Base-by-base conservation (phyloP, 2,113 vertebrate genomes). In the Cephalopholis sonnerati region DNA sequence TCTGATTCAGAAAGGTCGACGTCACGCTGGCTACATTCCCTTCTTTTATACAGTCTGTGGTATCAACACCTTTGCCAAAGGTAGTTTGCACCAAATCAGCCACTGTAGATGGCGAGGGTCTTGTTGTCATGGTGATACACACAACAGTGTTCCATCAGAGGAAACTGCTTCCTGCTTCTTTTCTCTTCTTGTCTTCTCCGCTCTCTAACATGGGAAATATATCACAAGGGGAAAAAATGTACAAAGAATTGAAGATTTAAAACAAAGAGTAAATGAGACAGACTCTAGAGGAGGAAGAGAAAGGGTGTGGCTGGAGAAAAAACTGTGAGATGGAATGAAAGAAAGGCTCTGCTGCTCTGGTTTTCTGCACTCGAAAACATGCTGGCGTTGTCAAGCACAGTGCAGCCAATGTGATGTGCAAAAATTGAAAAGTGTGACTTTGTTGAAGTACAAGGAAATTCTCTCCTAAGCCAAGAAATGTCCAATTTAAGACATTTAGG, bases 101-200 rank as follows among this genome's bases (percentile, higher is more conserved):
- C 36, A 41, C 63, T 36, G 54, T 32, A 68, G 41, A 71, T 71
- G 29, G 27, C 4, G 10, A 66, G 10, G 78, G 16, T 25, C 2
- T 53, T 72, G 69, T 86, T 74, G 54, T 69, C 84, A 86, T 64
- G 70, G 79, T 46, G 41, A 79, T 24, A 41, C 12, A 39, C 39
- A 66, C 48, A 78, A 59, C 44, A 27, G 18, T 16, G 15, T 5
- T 44, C 46, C 50, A 32, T 29, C 46, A 51, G 22, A 77, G 74
- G n/a, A 29, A 62, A n/a, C 48, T 1, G 24, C 32, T 74, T 64
- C 32, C 29, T 68, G 36, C 48, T 81, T 61, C 22, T 58, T 27
- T 54, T 13, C 27, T 48, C 61, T 48, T 29, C 15, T 53, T 36
- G 6, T 1, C 32, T 7, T 36, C 32, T 36, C 41, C 17, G 46